Base-by-base conservation (phyloP, 2,113 vertebrate species). In the Bungarus multicinctus region DNA sequence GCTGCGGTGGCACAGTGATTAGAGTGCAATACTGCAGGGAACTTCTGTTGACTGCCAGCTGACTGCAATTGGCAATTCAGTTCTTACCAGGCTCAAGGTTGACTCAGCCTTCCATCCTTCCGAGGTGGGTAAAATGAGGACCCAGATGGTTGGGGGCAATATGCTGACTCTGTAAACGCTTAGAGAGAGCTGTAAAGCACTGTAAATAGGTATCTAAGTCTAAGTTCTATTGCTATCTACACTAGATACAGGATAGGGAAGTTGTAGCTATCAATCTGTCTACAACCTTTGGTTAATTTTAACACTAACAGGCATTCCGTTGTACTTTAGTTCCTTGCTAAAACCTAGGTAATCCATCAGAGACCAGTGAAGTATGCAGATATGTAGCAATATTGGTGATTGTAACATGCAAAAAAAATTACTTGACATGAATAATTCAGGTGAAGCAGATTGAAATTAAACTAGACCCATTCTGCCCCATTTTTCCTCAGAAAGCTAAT, bases 301-400 rank as follows among this genome's bases (percentile, higher is more conserved):
- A 43, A 34, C 55, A 43, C n/a, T 74, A 64, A 34, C 0, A 58
- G 90, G 90, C 45, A 90, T 39, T 23, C 88, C 93, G 87, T 89
- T 88, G 93, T 54, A 91, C 50, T 91, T 89, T 1, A 0, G 1
- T 12, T 69, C 91, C 93, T 89, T 58, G 20, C 18, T 9, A 50
- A 50, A 95, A 96, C 58, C 57, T 7, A 6, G 45, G 16, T 39
- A 81, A 94, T 30, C 90, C 93, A 53, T 53, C 58, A 27, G 94
- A 90, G 87, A 89, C 85, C 94, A 23, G 90, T 92, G 93, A 39
- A 90, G 58, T 54, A 27, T 30, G 22, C 34, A 43, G 89, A 93
- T 30, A 0, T 4, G 27, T 39, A 27, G 2, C 23, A 23, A 9
- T 16, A 3, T 85, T 12, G 27, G 0, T 47, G 58, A 90, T 1